phyloP scores from a whole-genome alignment of 1,140 invertebrate species.

The Pseudoatta argentina region DNA sequence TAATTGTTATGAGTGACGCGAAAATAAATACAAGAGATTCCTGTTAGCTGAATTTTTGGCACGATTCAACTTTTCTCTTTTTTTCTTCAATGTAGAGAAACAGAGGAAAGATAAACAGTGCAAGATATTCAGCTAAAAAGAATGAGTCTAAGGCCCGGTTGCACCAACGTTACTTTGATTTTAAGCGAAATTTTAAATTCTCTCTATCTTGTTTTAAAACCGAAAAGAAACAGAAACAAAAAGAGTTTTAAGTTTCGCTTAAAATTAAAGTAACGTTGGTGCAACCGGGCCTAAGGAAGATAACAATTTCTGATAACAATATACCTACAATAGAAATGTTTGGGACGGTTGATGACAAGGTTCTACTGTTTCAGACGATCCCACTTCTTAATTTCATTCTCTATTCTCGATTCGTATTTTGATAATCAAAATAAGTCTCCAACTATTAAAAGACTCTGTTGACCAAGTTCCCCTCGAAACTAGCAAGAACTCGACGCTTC shows the following conservation, averaged over 20 bases:
- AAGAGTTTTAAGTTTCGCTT: too few species aligned
- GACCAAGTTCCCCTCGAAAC: constrained; percentile 58
- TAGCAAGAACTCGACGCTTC: constrained; percentile 29
- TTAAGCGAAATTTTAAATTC: too few species aligned
- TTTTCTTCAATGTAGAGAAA: too few species aligned
- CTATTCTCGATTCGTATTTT: neutral
- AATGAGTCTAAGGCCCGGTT: too few species aligned
- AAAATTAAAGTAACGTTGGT: too few species aligned
- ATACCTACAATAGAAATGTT: neutral
- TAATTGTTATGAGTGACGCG: neutral
- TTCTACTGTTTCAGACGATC: neutral
- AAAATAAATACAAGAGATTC: neutral
- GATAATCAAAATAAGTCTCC: constrained; percentile 19
- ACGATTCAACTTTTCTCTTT: too few species aligned
- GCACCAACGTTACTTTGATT: too few species aligned
- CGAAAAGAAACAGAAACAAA: too few species aligned
- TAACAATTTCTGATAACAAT: neutral
- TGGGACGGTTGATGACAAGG: constrained; percentile 30
- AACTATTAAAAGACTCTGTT: constrained; percentile 21
- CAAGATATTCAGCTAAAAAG: too few species aligned
- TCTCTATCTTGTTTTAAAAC: too few species aligned
- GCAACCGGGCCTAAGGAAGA: neutral
- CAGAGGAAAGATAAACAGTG: too few species aligned
- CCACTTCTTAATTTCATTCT: neutral
- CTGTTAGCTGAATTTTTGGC: too few species aligned